Evolutionary conservation across 2,888 invertebrate species (phyloP).

Genomic region (Syrphus vitripennis): DNA sequence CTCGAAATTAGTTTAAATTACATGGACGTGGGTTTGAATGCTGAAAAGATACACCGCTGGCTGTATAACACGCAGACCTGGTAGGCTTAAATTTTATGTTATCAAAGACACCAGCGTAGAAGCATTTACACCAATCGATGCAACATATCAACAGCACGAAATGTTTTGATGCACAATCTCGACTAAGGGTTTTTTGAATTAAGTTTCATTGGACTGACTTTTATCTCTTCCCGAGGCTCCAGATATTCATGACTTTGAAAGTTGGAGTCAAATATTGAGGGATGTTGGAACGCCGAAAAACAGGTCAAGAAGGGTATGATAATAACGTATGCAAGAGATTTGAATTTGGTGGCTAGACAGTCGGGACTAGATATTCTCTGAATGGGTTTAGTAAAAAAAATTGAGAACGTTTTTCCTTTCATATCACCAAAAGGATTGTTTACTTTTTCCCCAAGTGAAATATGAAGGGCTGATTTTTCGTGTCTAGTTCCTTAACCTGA

Average conservation of each 20-base stretch:
- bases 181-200: neutral
- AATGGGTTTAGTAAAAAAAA: too few relatives aligned
- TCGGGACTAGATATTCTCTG: too few relatives aligned
- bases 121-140: neutral
- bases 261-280: neutral
- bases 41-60: neutral
- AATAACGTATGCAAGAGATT: too few relatives aligned
- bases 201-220: neutral
- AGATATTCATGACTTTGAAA: neutral
- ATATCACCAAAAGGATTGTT: too few relatives aligned
- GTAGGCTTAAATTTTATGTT: neutral
- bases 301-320: neutral
- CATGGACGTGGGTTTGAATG: conserved; percentile 50
- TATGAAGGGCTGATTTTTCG: too few relatives aligned
- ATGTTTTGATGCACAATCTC: neutral
- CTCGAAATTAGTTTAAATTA: conserved; percentile 65
- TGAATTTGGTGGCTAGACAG: too few relatives aligned
- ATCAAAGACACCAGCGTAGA: neutral
- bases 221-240: neutral
- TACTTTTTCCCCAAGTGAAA: too few relatives aligned
- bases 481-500: too few relatives aligned
- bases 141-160: neutral
- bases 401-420: too few relatives aligned
- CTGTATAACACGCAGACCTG: neutral
- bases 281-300: neutral